Evolutionary conservation across 1,140 invertebrate species (phyloP), one percentile per base, ranked within the genome.

Genomic region (Pachypsylla venusta): DNA sequence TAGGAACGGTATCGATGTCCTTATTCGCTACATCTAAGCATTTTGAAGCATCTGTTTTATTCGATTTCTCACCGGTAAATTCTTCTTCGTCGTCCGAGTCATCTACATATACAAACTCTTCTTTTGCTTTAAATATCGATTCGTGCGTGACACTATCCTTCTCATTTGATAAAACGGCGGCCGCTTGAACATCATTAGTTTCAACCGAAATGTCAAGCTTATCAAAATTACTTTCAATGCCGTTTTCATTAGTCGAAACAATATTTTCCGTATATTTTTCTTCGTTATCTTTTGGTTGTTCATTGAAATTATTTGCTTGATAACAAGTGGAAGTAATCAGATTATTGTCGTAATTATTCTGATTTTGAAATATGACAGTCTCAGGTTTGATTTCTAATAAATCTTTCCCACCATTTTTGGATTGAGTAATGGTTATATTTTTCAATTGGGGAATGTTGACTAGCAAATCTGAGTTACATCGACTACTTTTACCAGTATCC

Each of bases 31-130:
- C 10, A 22, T 12, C 12, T 12, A 16, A 14, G 25, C 14, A 3
- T 57, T 57, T 26, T 12, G 25, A 55, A 55, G 25, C 7, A 35
- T 10, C 7, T n/a, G 30, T 48, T 48, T 48, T 48, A 48, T 48
- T n/a, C n/a, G n/a, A n/a, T n/a, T n/a, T n/a, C n/a, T n/a, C n/a
- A n/a, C n/a, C n/a, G n/a, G n/a, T n/a, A n/a, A n/a, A n/a, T n/a
- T n/a, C 42, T 10, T 48, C 42, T 7, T 48, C 42, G 22, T 35
- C 30, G 16, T 48, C 42, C 4, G 42, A 48, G 7, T 48, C 42
- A 48, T 48, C 55, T 25, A 26, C 24, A 14, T 30, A 56, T 16
- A 14, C 27, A 30, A 27, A 28, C 19, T 25, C 28, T 57, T 57
- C 56, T 40, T 39, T 25, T 40, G 28, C n/a, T 16, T 22, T 14